These are phyloP conservation scores for Nomada ferruginata DNA, from an alignment of 2,888 invertebrate species.

Conservation along the genomic window DNA sequence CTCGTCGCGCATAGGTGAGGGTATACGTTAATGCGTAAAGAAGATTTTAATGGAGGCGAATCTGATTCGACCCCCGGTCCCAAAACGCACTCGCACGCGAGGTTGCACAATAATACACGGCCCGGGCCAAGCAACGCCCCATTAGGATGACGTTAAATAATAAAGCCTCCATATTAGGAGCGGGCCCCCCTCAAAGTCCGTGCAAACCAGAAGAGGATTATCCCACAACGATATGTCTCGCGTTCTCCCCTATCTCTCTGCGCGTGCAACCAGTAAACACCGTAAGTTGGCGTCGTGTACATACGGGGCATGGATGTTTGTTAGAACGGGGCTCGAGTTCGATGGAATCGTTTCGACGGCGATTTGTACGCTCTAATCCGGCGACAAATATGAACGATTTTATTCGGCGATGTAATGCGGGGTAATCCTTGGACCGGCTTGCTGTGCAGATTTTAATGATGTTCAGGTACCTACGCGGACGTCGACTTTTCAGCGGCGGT, in stretches of 20 bases:
- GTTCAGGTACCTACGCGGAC: background rate
- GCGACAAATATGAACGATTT: conserved; percentile 35
- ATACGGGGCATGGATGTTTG: conserved; percentile 7
- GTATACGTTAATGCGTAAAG: conserved; percentile 30
- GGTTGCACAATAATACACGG: conserved; percentile 47
- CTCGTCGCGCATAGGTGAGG: too few species aligned
- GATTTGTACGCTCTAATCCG: conserved; percentile 41
- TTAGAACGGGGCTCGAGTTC: conserved; percentile 24
- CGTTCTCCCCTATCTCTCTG: conserved; percentile 51
- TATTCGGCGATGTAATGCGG: conserved; percentile 9
- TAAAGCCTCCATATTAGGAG: conserved; percentile 78
- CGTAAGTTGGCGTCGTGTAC: conserved; percentile 23
- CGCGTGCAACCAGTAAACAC: conserved; percentile 34
- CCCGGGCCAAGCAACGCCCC: conserved; percentile 69
- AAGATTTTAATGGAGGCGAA: conserved; percentile 34
- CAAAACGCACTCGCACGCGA: conserved; percentile 29
- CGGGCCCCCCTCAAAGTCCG: conserved; percentile 72
- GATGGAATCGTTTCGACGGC: conserved; percentile 45
- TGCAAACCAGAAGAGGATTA: conserved; percentile 76
- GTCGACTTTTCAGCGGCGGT: background rate
- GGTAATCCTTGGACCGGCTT: conserved; percentile 20
- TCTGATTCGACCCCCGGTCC: conserved; percentile 27
- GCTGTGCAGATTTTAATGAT: background rate
- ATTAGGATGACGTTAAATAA: conserved; percentile 81
- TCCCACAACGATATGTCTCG: conserved; percentile 78